Base-by-base conservation (phyloP, 1,140 invertebrate genomes). In the Arion vulgaris region DNA sequence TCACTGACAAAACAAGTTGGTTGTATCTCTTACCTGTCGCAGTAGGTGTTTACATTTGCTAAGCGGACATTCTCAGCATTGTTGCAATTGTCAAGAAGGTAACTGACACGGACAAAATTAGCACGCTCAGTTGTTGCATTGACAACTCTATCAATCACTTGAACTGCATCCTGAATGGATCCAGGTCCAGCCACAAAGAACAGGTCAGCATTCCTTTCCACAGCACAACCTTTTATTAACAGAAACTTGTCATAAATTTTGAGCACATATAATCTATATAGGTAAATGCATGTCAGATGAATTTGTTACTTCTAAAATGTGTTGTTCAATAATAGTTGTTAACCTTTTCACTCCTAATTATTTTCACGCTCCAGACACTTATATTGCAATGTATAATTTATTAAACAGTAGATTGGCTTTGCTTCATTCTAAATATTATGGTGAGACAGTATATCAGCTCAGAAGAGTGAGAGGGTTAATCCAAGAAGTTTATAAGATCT, bases 141-240 rank as follows among this genome's bases (percentile, higher is more conserved):
- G 11, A 57, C 41, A 51, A 85, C 51, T 9, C 81, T 72, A 32
- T 74, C 53, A 0, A 84, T 73, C 36, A 84, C 53, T 66, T 74
- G 51, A 28, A 80, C 62, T 34, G 85, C 85, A n/a, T 82, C 76
- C 39, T 80, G 69, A 23, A 57, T 45, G 1, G 34, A 75, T 34
- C 45, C 66, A 0, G 75, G 80, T 28, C 74, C 83, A 41, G 85
- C 80, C 75, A 85, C 79, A 69, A 85, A 85, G 45, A 80, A 57
- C 28, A 85, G 2, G 32, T 85, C 85, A 9, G 82, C 75, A 26
- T 77, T n/a, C 17, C 53, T 26, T 9, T 32, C 0, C 2, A 82
- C 77, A 4, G 0, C 32, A 38, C 85, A 85, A 15, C 39, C 85
- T 85, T 71, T 0, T 49, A 28, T 34, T 26, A 41, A 71, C 4